Evolutionary conservation across 1,140 invertebrate species (phyloP), one percentile per base, ranked within the genome.

Genomic region (Temnothorax longispinosus): DNA sequence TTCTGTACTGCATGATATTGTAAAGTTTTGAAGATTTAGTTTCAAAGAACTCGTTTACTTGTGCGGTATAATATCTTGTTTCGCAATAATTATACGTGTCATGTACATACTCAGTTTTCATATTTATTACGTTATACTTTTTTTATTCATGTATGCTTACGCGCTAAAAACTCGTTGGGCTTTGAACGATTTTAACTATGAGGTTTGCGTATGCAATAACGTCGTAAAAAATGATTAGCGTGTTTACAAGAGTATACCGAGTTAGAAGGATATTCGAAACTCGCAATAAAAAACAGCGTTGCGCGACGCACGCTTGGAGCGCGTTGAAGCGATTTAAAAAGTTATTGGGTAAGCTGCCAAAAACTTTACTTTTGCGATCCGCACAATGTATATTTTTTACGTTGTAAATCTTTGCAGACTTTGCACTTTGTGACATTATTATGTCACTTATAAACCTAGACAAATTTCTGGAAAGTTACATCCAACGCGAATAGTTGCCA

Each of bases 271-370:
- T 72, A 41, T 27, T 52, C 80, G 67, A 72, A 78, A 78, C 11
- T 74, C 38, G 67, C 41, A 82, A 72, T 72, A 82, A 82, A 82
- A 82, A 82, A 52, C 65, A n/a, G 4, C 50, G 15, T 32, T n/a
- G 60, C 62, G 60, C 18, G 13, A 27, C 27, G 38, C 38, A 50
- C 78, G 64, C 64, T 67, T 32, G 41, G 67, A 60, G 27, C 80
- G 52, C 80, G 67, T 82, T 82, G 67, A 74, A 74, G 67, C 80
- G 67, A 82, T 82, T 72, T 82, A 82, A 60, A 82, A 82, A 82
- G 80, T 82, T 82, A 74, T 82, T 58, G 80, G 80, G 80, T 82
- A 82, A 58, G 27, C 80, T 82, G 80, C 80, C 80, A 82, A 82
- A 82, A 82, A 82, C 67, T 82, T 52, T 56, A 71, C 52, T 82